Percentiles rank a stretch among this genome's conserved stretches.
Conservation (phyloP, 2,797 vertebrate genomes). For the Buphagus erythrorhynchus region DNA sequence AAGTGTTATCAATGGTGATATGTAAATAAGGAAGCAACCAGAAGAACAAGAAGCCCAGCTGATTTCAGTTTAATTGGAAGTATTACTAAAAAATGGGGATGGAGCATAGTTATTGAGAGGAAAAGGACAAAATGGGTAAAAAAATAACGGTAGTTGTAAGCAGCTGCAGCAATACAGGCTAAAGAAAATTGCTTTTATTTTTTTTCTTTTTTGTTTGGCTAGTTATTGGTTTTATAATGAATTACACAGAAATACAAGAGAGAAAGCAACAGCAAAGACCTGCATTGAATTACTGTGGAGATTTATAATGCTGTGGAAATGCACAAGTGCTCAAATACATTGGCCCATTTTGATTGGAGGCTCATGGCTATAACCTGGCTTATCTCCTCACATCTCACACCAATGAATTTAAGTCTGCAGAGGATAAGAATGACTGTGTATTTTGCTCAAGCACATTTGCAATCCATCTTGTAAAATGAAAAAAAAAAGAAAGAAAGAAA, state of each 20-base stretch:
- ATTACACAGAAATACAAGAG: neutral
- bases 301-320: neutral
- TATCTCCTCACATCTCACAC: slow-evolving; percentile 3
- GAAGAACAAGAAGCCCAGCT: neutral
- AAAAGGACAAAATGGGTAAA: neutral
- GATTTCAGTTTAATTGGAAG: neutral
- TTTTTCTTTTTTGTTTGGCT: neutral
- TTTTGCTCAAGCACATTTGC: neutral
- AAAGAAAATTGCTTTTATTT: slow-evolving; percentile 13
- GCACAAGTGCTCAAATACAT: neutral
- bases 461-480: neutral
- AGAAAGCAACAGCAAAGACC: neutral
- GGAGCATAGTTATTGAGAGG: neutral
- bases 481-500: neutral
- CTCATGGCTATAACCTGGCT: neutral
- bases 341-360: neutral
- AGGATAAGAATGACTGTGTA: slow-evolving; percentile 10
- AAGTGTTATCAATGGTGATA: neutral
- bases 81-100: neutral
- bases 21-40: neutral
- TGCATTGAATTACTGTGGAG: neutral
- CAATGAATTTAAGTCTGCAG: neutral
- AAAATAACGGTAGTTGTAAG: neutral
- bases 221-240: slow-evolving; percentile 45
- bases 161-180: neutral